Evolutionary conservation across 2,797 vertebrate species (phyloP).

Genomic region (Bucorvus abyssinicus): DNA sequence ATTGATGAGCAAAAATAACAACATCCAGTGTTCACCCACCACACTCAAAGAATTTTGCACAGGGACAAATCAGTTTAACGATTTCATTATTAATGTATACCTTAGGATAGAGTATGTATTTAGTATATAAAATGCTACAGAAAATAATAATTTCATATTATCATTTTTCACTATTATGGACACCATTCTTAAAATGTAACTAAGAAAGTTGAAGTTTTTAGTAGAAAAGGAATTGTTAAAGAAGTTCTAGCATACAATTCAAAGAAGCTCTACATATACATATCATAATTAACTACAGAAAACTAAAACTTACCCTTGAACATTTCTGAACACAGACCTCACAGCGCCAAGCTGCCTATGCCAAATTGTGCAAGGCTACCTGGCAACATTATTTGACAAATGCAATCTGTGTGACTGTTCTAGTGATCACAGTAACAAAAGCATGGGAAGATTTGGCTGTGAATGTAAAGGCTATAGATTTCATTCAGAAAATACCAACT

Average conservation of each 20-base stretch:
- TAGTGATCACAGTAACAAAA: not conserved
- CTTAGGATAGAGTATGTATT: not conserved
- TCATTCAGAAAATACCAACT: not conserved
- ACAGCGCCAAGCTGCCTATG: not conserved
- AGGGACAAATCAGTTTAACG: not conserved
- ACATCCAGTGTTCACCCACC: accelerated
- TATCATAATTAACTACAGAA: not conserved
- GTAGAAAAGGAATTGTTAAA: not conserved
- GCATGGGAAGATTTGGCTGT: not conserved
- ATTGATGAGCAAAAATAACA: not conserved
- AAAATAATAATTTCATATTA: not conserved
- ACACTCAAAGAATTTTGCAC: not conserved
- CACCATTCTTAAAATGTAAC: no score
- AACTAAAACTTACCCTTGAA: not conserved
- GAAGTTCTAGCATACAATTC: not conserved
- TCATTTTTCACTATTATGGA: not conserved
- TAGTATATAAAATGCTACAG: not conserved
- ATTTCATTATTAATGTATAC: not conserved
- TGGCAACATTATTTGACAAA: accelerated
- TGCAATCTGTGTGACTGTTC: not conserved
- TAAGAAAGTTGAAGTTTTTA: not conserved
- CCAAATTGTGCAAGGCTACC: not conserved
- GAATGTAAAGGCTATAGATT: not conserved
- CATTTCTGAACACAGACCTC: not conserved
- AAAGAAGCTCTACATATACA: not conserved